Conservation (phyloP, 2,888 invertebrate genomes). For the Sipha maydis region DNA sequence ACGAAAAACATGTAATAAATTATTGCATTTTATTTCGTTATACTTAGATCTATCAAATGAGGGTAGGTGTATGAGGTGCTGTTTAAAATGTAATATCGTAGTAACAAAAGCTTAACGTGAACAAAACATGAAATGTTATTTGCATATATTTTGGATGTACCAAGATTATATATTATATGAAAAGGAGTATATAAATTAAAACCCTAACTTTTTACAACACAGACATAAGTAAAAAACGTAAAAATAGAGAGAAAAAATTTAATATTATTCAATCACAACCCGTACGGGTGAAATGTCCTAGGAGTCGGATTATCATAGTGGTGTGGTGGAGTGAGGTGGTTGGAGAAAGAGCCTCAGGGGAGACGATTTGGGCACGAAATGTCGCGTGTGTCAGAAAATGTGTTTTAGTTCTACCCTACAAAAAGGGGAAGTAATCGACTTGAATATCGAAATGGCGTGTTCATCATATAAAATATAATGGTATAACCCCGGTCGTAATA, state of each 20-base stretch:
- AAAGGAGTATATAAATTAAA: not conserved
- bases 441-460: slow-evolving; percentile 54
- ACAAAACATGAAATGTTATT: too few relatives aligned
- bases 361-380: slow-evolving; percentile 29
- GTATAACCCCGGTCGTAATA: not conserved
- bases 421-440: slow-evolving; percentile 39
- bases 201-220: not conserved
- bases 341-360: not conserved
- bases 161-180: too few relatives aligned
- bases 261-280: slow-evolving; percentile 13
- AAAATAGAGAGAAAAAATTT: not conserved
- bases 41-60: not conserved
- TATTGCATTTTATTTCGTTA: not conserved
- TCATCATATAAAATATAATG: not conserved
- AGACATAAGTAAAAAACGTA: not conserved
- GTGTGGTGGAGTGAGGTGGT: not conserved
- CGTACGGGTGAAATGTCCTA: slow-evolving; percentile 8
- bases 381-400: slow-evolving; percentile 35
- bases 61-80: not conserved
- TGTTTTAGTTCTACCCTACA: not conserved
- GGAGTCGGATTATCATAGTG: not conserved
- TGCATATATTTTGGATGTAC: too few relatives aligned
- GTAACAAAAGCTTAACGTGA: not conserved
- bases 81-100: not conserved
- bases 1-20: not conserved